Evolutionary conservation across 2,797 vertebrate genomes (phyloP).

Genomic region (Lacerta viridis): DNA sequence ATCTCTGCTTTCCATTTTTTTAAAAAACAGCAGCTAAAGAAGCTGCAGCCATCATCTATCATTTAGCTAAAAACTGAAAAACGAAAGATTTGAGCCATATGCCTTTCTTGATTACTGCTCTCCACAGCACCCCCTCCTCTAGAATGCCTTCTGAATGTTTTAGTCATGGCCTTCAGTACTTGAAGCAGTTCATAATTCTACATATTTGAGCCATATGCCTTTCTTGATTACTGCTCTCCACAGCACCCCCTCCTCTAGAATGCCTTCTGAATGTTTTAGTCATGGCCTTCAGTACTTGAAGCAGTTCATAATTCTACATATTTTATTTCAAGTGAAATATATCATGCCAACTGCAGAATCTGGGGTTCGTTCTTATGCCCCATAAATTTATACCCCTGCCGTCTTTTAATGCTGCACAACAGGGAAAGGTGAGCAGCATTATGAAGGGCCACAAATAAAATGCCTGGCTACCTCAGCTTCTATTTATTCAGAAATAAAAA

Average conservation of each 20-base stretch:
- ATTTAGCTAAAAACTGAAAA: neutral
- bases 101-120: neutral
- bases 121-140: neutral
- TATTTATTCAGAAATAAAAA: neutral
- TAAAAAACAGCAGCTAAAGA: neutral
- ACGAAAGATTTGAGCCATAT: neutral
- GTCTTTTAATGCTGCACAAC: neutral
- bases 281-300: neutral
- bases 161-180: neutral
- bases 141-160: neutral
- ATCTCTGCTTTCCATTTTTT: neutral
- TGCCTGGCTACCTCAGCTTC: too few species aligned
- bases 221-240: neutral
- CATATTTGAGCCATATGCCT: neutral
- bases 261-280: neutral
- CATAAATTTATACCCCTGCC: neutral
- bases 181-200: neutral
- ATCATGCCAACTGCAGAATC: too few species aligned
- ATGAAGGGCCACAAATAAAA: neutral
- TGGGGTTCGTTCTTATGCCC: neutral
- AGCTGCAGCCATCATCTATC: neutral
- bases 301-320: neutral
- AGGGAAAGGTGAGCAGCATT: neutral
- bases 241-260: neutral
- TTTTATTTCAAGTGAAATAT: neutral